phyloP scores from a whole-genome alignment of 2,113 vertebrate species.

The Grammomys dolichurus region DNA sequence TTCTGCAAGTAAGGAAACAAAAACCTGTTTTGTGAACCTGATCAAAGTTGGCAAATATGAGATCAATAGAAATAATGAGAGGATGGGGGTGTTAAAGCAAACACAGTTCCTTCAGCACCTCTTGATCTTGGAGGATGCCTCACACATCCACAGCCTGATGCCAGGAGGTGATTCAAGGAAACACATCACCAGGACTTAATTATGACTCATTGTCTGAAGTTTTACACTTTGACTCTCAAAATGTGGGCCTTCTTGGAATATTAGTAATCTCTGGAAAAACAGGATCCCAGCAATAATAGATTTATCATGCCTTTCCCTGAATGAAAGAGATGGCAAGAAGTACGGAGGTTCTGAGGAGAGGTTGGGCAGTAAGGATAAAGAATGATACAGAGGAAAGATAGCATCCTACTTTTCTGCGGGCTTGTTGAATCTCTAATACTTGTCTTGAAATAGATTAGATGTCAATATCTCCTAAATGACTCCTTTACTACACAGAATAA shows the following conservation, averaged over 20 bases:
- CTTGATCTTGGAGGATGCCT: background rate
- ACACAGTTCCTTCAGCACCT: background rate
- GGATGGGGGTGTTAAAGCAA: background rate
- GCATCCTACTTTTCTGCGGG: background rate
- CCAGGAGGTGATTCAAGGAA: background rate
- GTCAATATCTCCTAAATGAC: constrained; percentile 42
- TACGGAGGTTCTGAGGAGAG: background rate
- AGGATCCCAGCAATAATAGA: background rate
- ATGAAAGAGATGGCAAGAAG: background rate
- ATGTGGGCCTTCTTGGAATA: constrained; percentile 25
- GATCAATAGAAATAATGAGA: background rate
- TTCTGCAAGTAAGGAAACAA: constrained; percentile 20
- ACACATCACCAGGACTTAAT: background rate
- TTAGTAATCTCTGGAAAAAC: constrained; percentile 21
- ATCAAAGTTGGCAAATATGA: constrained; percentile 10
- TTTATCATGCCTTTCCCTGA: background rate
- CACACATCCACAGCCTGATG: background rate
- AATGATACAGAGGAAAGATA: background rate
- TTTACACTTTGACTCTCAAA: constrained; percentile 26
- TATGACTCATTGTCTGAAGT: background rate
- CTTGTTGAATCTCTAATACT: background rate
- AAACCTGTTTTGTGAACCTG: background rate
- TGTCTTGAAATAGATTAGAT: constrained; percentile 23
- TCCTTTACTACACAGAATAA: constrained; percentile 27
- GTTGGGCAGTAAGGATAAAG: background rate